Percentiles rank a stretch among this genome's conserved stretches.
These are phyloP conservation scores for Melanotaenia pygmaea DNA, from an alignment of 2,797 vertebrate genomes.

Conservation along the genomic window DNA sequence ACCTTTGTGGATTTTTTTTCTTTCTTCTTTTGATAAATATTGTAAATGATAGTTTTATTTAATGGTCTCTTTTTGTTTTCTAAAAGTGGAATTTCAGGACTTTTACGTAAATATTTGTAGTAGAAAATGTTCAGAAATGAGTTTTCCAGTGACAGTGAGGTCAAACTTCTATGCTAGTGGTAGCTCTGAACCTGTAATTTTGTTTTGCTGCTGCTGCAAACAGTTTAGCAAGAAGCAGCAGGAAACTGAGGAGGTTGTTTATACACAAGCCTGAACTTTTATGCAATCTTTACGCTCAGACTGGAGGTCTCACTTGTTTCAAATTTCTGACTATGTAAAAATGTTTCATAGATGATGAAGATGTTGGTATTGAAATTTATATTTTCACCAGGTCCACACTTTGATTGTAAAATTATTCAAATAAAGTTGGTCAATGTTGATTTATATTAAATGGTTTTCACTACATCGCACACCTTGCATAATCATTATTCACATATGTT, in stretches of 20 bases:
- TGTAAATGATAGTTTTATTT: constrained; percentile 68
- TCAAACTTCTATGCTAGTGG: constrained; percentile 19
- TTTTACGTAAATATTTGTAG: constrained; percentile 68
- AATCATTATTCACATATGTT: not conserved
- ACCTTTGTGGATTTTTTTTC: constrained; percentile 35
- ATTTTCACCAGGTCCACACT: constrained; percentile 66
- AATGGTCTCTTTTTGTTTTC: constrained; percentile 60
- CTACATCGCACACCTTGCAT: not conserved
- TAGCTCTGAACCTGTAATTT: not conserved
- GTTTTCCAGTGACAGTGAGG: constrained; percentile 28
- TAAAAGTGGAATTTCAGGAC: constrained; percentile 52
- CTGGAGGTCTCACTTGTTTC: constrained; percentile 30
- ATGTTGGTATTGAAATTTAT: constrained; percentile 60
- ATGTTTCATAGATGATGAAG: constrained; percentile 57
- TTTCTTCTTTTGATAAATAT: constrained; percentile 51
- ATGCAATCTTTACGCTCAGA: constrained; percentile 45
- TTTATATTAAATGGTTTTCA: constrained; percentile 19
- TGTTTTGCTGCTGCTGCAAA: not conserved
- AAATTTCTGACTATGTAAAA: constrained; percentile 59
- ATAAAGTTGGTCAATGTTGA: constrained; percentile 73
- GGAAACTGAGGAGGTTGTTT: constrained; percentile 15
- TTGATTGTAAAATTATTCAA: constrained; percentile 64
- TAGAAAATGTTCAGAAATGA: constrained; percentile 27
- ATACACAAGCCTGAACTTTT: constrained; percentile 48
- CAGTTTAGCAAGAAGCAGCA: not conserved